Base-by-base conservation (phyloP, 2,113 vertebrate species). In the Arizona elegans region DNA sequence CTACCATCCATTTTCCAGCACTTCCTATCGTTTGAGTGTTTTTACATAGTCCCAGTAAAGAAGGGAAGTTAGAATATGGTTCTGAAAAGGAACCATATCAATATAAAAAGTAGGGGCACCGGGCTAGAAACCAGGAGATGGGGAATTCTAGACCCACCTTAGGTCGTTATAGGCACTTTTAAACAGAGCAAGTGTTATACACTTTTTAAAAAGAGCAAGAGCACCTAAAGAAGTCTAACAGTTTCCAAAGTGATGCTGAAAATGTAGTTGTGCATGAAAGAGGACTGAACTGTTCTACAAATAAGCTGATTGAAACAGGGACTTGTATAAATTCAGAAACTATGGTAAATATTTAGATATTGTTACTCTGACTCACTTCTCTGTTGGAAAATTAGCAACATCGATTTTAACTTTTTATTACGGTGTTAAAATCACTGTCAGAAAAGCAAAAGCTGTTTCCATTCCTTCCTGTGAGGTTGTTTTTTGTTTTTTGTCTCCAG, bases 211-310 rank as follows among this genome's bases (percentile, higher is more conserved):
- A 88, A 95, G 93, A 95, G 50, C 55, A n/a, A 47, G 91, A 88
- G 93, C 81, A 54, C 93, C 94, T 93, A 95, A 93, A 93, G 91
- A 58, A 90, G 92, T 95, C 93, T 96, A 53, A 91, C 90, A 93
- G 53, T 90, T 94, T 86, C 91, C 90, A 92, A 96, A 91, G 65
- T 88, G 90, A 19, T 89, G 3, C 94, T 95, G 94, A 93, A 62
- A 93, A 23, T 75, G 65, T 54, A 70, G 29, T 24, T 94, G 65
- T 93, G 93, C 94, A 93, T 86, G 33, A 17, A 87, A 50, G 43
- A 65, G 10, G 10, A 65, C 11, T 13, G 26, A 81, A 81, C n/a
- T 38, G 2, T 38, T 81, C n/a, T 81, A 15, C 70, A 81, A 75
- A 38, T 81, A 38, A 19, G n/a, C n/a, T 81, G 70, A 81, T 81